Percentiles rank a stretch among this genome's conserved stretches.
Conservation (phyloP, 2,888 invertebrate species). For the Pammene aurita region DNA sequence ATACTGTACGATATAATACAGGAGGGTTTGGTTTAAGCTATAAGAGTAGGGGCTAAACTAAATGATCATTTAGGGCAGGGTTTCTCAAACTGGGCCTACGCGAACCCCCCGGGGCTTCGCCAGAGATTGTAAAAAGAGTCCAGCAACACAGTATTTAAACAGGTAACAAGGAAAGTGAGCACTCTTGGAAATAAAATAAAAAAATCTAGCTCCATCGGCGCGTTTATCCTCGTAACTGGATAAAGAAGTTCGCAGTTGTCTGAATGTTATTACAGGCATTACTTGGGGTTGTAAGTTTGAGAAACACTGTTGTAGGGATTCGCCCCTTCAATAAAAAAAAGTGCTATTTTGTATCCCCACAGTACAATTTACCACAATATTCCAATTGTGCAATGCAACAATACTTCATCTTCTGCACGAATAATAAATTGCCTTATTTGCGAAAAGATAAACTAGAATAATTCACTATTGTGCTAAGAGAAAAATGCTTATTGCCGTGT, state of each 20-base stretch:
- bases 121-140: too few relatives aligned
- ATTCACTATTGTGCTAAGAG: neutral
- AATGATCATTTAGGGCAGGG: neutral
- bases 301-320: neutral
- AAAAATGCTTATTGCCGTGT: neutral
- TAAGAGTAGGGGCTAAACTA: conserved; percentile 8
- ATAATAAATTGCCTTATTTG: conserved; percentile 34
- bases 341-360: conserved; percentile 11
- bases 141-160: too few relatives aligned
- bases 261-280: too few relatives aligned
- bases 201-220: too few relatives aligned
- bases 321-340: neutral
- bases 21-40: neutral
- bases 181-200: too few relatives aligned
- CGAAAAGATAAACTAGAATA: neutral
- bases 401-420: conserved; percentile 18
- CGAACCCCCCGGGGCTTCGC: too few relatives aligned
- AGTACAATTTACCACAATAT: conserved; percentile 24
- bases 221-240: too few relatives aligned
- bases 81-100: too few relatives aligned
- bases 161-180: too few relatives aligned
- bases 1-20: conserved; percentile 10
- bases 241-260: too few relatives aligned
- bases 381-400: conserved; percentile 21
- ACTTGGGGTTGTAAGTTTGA: too few relatives aligned